Evolutionary conservation across 2,797 vertebrate species (phyloP), one percentile per base, ranked within the genome.

Genomic region (Pantherophis alleghaniensis): DNA sequence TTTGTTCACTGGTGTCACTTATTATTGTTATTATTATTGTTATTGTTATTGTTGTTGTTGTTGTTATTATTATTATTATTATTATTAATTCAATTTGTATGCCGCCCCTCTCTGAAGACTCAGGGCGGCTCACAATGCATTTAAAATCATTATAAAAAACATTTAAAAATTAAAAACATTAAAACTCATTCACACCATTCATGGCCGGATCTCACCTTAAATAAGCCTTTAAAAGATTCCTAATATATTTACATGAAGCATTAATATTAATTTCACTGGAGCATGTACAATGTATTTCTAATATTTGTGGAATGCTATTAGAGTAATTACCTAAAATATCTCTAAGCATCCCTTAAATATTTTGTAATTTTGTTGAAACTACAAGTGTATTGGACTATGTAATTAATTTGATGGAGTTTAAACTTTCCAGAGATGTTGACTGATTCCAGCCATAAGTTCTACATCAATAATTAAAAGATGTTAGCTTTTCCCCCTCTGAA

Each of bases 321-420:
- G 22, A 53, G 92, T 96, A 96, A 97, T 97, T 96, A 95, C 91
- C 88, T 92, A 95, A 95, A 61, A 56, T 93, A 60, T 92, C 93
- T 95, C 92, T 94, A 93, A 96, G 89, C 95, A 94, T 94, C 91
- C 93, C 96, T 94, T 95, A 90, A 96, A 96, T 96, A 90, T 83
- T 60, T 83, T 61, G 90, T 53, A 55, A 94, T 96, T 96, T 96
- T 96, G 74, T 97, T 94, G 88, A 20, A 66, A 96, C 13, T 95
- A 94, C 89, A 95, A 92, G 95, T 96, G 95, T 97, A 96, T 94
- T 93, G 93, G 97, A 94, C 90, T 94, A 90, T 96, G 97, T 96
- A 96, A 97, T 97, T 97, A 97, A 96, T 95, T 95, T 96, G 95
- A 93, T 24, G 96, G 87, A 96, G 69, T 96, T 97, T 95, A 97